Percentiles rank a stretch among this genome's conserved stretches.
These are phyloP conservation scores for Apodemia zela DNA, from an alignment of 2,888 invertebrate species.

Conservation along the genomic window DNA sequence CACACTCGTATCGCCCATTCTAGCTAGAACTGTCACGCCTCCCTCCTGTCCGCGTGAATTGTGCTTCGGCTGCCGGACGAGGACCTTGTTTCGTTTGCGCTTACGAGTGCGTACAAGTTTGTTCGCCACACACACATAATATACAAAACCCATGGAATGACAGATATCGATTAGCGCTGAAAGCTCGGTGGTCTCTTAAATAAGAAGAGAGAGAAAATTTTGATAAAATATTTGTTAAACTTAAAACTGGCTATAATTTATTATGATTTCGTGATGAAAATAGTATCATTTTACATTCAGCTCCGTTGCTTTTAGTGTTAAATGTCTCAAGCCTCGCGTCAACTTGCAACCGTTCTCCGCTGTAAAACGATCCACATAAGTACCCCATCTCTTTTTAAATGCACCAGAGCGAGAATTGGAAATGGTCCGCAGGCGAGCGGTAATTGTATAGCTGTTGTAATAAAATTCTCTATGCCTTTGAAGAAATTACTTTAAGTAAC, in stretches of 20 bases:
- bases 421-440: slow-evolving; percentile 1
- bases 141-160: too few species aligned
- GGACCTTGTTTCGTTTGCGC: too few species aligned
- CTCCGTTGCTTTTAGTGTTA: slow-evolving; percentile 33
- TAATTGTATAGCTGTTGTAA: slow-evolving; percentile 12
- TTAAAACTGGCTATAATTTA: slow-evolving; percentile 1
- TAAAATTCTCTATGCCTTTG: slow-evolving; percentile 2
- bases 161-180: too few species aligned
- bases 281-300: slow-evolving; percentile 36
- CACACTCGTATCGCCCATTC: too few species aligned
- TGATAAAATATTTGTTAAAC: not conserved
- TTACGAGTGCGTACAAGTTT: too few species aligned
- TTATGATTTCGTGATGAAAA: slow-evolving; percentile 24
- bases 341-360: slow-evolving; percentile 29
- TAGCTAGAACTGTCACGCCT: too few species aligned
- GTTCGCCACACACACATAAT: too few species aligned
- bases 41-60: too few species aligned
- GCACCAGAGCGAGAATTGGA: slow-evolving; percentile 32
- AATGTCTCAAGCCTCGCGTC: slow-evolving; percentile 39
- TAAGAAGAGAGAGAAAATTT: too few species aligned
- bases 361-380: slow-evolving; percentile 34
- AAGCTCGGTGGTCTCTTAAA: too few species aligned
- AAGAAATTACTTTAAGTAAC: not conserved
- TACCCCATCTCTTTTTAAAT: slow-evolving; percentile 40
- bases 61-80: too few species aligned